Conservation (phyloP, 2,888 invertebrate genomes). For the Chirona hameri region DNA sequence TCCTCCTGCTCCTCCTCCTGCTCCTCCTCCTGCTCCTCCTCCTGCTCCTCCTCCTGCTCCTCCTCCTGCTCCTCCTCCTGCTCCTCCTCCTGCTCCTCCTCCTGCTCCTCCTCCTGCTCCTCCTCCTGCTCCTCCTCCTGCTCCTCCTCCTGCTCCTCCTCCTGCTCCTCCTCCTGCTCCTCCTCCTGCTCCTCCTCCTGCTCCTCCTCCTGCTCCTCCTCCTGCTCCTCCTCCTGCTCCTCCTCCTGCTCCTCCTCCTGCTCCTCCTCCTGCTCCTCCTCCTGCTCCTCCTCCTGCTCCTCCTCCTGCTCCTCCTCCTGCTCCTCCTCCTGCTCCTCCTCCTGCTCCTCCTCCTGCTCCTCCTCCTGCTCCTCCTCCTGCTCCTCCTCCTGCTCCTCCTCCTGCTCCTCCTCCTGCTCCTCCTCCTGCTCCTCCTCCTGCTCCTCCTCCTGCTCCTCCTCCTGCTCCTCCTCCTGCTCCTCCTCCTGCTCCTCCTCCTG, state of each 20-base stretch:
- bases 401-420: conserved; percentile 29
- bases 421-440: conserved; percentile 14
- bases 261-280: conserved; percentile 28
- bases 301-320: conserved; percentile 28
- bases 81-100: conserved; percentile 26
- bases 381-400: conserved; percentile 5
- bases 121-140: too few relatives aligned
- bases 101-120: background rate
- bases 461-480: conserved; percentile 11
- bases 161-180: too few relatives aligned
- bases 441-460: background rate
- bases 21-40: conserved; percentile 5
- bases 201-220: background rate
- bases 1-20: background rate
- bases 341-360: background rate
- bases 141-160: too few relatives aligned
- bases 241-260: conserved; percentile 22
- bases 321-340: background rate
- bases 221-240: background rate
- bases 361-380: background rate
- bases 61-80: conserved; percentile 28
- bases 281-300: background rate
- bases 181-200: background rate
- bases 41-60: conserved; percentile 28
- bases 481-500: conserved; percentile 3